Evolutionary conservation across 2,888 invertebrate genomes (phyloP).

Genomic region (Ormyrus labotus): DNA sequence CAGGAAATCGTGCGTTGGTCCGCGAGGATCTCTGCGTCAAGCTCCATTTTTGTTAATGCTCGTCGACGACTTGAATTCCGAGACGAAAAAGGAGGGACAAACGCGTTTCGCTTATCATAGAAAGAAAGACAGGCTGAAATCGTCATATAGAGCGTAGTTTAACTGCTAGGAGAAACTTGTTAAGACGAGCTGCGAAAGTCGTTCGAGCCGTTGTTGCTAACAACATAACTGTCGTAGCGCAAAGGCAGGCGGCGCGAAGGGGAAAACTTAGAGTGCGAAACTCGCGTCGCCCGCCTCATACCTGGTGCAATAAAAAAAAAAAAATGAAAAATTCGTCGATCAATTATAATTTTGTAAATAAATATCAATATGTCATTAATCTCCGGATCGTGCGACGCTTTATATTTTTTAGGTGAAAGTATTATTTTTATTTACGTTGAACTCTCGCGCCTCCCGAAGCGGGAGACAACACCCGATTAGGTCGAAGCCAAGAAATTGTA

Average conservation of each 20-base stretch:
- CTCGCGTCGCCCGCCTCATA: conserved; percentile 2
- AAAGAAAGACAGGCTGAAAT: conserved; percentile 10
- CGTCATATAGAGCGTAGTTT: conserved; percentile 40
- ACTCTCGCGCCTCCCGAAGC: neutral
- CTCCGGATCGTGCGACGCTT: conserved; percentile 7
- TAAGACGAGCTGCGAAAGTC: conserved; percentile 21
- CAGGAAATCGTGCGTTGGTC: neutral
- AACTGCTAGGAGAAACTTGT: conserved; percentile 7
- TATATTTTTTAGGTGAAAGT: conserved; percentile 43
- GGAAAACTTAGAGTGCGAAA: neutral
- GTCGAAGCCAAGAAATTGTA: conserved; percentile 28
- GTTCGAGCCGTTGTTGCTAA: conserved; percentile 41
- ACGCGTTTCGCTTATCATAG: neutral
- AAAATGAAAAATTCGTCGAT: neutral
- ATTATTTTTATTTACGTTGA: conserved; percentile 46
- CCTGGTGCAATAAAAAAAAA: conserved; percentile 51
- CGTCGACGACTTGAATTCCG: too few relatives aligned
- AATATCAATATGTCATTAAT: conserved; percentile 1
- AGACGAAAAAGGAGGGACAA: conserved; percentile 14
- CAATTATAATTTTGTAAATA: conserved; percentile 51
- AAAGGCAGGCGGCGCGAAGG: conserved; percentile 19
- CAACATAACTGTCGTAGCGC: conserved; percentile 53
- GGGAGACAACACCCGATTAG: neutral
- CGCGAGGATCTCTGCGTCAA: neutral
- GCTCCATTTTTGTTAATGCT: neutral